These are phyloP conservation scores for Phrynosoma blainvillii DNA, from an alignment of 2,113 vertebrate genomes.

Conservation along the genomic window DNA sequence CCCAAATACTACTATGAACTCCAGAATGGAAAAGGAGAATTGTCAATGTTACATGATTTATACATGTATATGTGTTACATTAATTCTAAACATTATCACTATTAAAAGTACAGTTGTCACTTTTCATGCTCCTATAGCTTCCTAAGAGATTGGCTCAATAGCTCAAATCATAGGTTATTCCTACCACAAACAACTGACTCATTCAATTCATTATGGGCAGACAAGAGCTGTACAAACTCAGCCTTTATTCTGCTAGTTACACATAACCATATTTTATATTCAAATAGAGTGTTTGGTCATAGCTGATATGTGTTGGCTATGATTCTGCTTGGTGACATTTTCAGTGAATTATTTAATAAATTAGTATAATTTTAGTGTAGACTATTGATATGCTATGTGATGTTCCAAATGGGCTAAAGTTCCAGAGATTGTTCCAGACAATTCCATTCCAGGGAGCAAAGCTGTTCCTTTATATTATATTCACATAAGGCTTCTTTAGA, in stretches of 20 bases:
- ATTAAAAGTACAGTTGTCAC: not conserved
- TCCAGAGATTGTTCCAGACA: not conserved
- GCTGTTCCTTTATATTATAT: not conserved
- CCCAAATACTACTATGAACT: too few relatives aligned
- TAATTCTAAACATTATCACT: not conserved
- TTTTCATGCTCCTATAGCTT: not conserved
- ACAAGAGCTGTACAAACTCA: not conserved
- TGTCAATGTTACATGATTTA: too few relatives aligned
- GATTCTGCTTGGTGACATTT: slow-evolving; percentile 6
- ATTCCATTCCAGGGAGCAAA: not conserved
- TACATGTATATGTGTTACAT: not conserved
- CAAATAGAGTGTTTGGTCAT: not conserved
- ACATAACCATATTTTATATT: not conserved
- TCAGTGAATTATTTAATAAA: slow-evolving; percentile 1
- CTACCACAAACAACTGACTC: not conserved
- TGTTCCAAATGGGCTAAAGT: not conserved
- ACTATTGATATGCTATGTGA: slow-evolving; percentile 11
- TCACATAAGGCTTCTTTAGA: not conserved
- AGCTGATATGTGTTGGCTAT: not conserved
- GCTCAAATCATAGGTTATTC: not conserved
- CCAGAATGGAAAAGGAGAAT: too few relatives aligned
- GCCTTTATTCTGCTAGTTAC: not conserved
- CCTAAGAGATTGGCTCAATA: not conserved
- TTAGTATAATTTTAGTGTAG: not conserved
- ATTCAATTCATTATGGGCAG: not conserved